Base-by-base conservation (phyloP, 2,113 vertebrate genomes). In the Girardinichthys multiradiatus region DNA sequence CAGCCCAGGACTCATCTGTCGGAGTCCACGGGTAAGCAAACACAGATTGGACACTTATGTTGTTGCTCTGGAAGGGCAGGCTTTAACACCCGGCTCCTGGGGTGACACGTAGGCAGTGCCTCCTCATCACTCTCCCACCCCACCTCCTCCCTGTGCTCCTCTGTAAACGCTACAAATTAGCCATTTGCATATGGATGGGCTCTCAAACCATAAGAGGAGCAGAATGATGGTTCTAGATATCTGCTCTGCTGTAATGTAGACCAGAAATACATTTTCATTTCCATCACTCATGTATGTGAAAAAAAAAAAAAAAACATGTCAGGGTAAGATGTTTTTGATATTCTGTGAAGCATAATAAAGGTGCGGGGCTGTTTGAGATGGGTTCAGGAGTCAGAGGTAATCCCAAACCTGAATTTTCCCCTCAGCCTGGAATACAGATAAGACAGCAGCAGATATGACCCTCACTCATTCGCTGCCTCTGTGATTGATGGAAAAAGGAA, bases 1-100 rank as follows among this genome's bases (percentile, higher is more conserved):
- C 74, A 26, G 87, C 89, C 91, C 88, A 82, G 85, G 86, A 85
- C 89, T 88, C 77, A 83, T 85, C 83, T 87, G 73, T 81, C 88
- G 73, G 86, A 70, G 88, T 90, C 87, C 89, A 82, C 86, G 87
- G 86, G 90, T 94, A 94, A 92, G 93, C 91, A 95, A 95, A 95
- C 93, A 95, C 93, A 94, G 91, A 90, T 92, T 93, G 94, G 89
- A 88, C 87, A 89, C 88, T 79, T 72, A 91, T 90, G 89, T 89
- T 89, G 90, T 86, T 71, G 73, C 79, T 79, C 70, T 84, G 83
- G 81, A 84, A 82, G 81, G 80, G 77, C 81, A 75, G 88, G 70
- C 81, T 88, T 85, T 90, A 85, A 82, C 81, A 77, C 82, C 80
- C 28, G 75, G 81, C 86, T 90, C 86, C 86, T 88, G 82, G 83